A percentile compares a stretch with the other conserved stretches of the same genome.
Evolutionary conservation across 2,797 vertebrate species (phyloP).

Genomic region (Malacoraja senta): DNA sequence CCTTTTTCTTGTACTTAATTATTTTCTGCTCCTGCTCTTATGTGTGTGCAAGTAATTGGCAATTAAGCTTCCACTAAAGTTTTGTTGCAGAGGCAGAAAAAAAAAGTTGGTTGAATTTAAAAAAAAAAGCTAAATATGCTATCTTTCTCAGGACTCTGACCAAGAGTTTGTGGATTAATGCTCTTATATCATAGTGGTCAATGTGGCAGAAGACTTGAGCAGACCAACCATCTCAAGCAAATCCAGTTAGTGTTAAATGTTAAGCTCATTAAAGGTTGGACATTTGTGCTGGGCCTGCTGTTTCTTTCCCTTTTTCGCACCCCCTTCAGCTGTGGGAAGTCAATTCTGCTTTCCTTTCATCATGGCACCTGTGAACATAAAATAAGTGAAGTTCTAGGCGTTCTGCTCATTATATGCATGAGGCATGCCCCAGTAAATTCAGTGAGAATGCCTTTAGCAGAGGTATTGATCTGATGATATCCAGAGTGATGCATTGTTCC

Average conservation of each 20-base stretch:
- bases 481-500: neutral
- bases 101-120: no score
- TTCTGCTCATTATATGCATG: neutral
- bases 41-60: neutral
- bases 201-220: neutral
- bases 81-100: neutral
- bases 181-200: neutral
- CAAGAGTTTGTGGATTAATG: neutral
- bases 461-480: conserved; percentile 21
- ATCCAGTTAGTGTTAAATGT: neutral
- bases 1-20: neutral
- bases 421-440: neutral
- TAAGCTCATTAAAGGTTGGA: neutral
- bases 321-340: neutral
- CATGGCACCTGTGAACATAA: neutral
- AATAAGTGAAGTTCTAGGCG: conserved; percentile 3
- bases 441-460: neutral
- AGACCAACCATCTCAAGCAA: neutral
- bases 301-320: neutral
- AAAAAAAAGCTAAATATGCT: no score
- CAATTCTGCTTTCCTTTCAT: neutral
- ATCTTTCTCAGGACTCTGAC: neutral
- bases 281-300: neutral
- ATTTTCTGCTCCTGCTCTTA: neutral
- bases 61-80: neutral